Base-by-base conservation (phyloP, 2,113 vertebrate genomes). In the Hippocampus zosterae region DNA sequence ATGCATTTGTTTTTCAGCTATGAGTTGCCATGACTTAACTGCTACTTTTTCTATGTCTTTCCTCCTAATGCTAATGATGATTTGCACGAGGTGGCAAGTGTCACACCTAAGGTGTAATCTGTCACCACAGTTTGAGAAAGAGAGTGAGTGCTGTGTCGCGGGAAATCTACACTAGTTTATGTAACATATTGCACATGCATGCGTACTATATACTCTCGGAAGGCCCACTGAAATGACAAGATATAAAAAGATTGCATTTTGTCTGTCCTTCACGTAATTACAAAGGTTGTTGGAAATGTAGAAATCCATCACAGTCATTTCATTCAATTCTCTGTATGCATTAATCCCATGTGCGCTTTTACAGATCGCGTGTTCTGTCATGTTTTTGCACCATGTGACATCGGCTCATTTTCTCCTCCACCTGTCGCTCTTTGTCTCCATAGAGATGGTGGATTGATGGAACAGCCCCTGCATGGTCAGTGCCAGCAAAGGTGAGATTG, bases 51-150 rank as follows among this genome's bases (percentile, higher is more conserved):
- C 41, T 40, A 25, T 33, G 72, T 62, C 70, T 44, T 73, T 81
- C 80, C 66, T 73, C 65, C 71, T 62, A 71, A 81, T 60, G 71
- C 67, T 86, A 79, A 87, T 78, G 33, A 61, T 71, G 71, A 83
- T 72, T 68, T 66, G 77, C 79, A 65, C 68, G 70, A 53, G 78
- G 78, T n/a, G 23, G 53, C 63, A 74, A 37, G 29, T 62, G 53
- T 84, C 63, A 37, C 52, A 65, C 44, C 53, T 50, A 61, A 11
- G 53, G 27, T 69, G 64, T 29, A 37, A 83, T 73, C 33, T 75
- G 55, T 70, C 67, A 65, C 19, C 3, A 25, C 41, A 16, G 57
- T n/a, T 10, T 44, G 29, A 44, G 61, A 46, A 13, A 18, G 41
- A 66, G 69, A 73, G 16, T 19, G 55, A 33, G 63, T 11, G 10